A percentile compares a stretch with the other conserved stretches of the same genome.
Evolutionary conservation across 2,888 invertebrate species (phyloP).

Genomic region (Oasisia sp.): DNA sequence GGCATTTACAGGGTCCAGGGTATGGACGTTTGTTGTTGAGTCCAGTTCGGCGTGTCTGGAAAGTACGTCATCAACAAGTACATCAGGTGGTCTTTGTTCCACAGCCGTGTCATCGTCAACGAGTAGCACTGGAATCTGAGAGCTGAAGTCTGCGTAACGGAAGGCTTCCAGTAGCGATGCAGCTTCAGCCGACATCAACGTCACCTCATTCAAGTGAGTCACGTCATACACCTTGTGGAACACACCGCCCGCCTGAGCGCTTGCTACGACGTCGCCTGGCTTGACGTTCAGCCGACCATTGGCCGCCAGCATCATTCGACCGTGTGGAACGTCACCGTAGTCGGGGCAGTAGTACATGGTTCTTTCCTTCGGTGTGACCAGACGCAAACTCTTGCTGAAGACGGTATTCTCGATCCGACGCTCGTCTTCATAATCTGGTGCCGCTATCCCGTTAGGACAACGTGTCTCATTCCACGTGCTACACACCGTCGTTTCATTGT

Average conservation of each 20-base stretch:
- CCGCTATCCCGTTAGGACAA: slow-evolving; percentile 21
- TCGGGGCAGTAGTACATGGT: background rate
- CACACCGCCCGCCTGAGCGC: slow-evolving; percentile 21
- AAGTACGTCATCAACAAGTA: background rate
- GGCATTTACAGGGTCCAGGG: background rate
- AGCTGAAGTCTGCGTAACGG: background rate
- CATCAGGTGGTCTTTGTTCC: background rate
- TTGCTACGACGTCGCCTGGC: background rate
- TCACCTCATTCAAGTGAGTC: background rate
- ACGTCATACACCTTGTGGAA: background rate
- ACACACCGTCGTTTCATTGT: background rate
- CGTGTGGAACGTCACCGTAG: background rate
- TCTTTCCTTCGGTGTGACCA: background rate
- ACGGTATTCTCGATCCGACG: background rate
- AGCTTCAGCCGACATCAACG: background rate
- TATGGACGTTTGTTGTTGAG: background rate
- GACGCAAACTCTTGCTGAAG: background rate
- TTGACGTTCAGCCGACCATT: background rate
- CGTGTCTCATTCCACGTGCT: slow-evolving; percentile 18
- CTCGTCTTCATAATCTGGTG: background rate
- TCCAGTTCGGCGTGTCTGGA: background rate
- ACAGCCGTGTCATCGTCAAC: background rate
- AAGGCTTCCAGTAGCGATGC: background rate
- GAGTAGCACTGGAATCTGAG: background rate
- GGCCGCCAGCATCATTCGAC: background rate